These are phyloP conservation scores for Tubulanus polymorphus DNA, from an alignment of 2,888 invertebrate species.

Conservation along the genomic window DNA sequence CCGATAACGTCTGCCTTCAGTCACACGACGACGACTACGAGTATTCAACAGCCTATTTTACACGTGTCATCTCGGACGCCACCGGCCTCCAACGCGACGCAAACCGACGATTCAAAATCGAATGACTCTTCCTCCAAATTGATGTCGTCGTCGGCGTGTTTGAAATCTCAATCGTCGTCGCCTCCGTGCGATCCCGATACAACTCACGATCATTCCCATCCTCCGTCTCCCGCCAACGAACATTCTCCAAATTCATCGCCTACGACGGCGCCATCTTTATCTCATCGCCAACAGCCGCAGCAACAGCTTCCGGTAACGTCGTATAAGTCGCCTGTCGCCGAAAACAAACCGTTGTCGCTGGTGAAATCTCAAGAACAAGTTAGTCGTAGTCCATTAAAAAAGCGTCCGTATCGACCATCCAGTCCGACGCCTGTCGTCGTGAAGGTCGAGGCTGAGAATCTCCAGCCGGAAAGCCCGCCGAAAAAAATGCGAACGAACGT, in stretches of 20 bases:
- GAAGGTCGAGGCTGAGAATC: too few species aligned
- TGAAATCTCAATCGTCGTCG: not conserved
- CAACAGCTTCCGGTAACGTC: not conserved
- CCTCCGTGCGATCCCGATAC: not conserved
- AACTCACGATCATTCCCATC: not conserved
- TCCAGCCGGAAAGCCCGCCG: too few species aligned
- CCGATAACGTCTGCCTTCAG: not conserved
- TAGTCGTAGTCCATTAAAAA: slow-evolving; percentile 46
- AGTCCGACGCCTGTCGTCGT: too few species aligned
- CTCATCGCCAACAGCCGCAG: too few species aligned
- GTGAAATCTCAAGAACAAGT: slow-evolving; percentile 34
- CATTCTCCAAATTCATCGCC: not conserved
- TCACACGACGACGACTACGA: not conserved
- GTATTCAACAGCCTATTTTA: not conserved
- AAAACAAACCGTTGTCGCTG: slow-evolving; percentile 11
- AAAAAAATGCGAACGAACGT: too few species aligned
- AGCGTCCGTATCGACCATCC: slow-evolving; percentile 35
- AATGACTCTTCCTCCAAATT: too few species aligned
- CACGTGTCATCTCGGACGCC: not conserved
- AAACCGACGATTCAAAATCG: too few species aligned
- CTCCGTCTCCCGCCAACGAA: not conserved
- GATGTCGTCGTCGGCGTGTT: too few species aligned
- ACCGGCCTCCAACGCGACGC: not conserved
- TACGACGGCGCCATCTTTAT: not conserved
- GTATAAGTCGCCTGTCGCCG: not conserved